These are phyloP conservation scores for Cistogaster globosa DNA, from an alignment of 2,888 invertebrate genomes.

Conservation along the genomic window DNA sequence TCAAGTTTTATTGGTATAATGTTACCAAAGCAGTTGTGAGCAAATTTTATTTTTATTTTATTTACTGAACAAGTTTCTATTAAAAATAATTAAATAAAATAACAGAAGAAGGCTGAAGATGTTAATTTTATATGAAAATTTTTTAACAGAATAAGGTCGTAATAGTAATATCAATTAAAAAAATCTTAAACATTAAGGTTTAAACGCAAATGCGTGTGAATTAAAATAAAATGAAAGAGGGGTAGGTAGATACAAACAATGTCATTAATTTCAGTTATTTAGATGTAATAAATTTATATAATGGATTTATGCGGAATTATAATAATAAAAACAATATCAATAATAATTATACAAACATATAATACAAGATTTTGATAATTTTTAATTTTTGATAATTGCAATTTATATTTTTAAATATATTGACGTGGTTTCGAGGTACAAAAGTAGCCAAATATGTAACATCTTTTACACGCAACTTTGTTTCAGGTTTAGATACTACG, in stretches of 20 bases:
- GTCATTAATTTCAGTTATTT: constrained; percentile 3
- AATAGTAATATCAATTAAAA: no score
- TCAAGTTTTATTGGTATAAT: no score
- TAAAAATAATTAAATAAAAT: no score
- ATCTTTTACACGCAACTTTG: no score
- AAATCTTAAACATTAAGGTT: no score
- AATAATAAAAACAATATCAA: constrained; percentile 22
- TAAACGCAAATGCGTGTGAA: neutral
- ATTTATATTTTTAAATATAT: constrained; percentile 28
- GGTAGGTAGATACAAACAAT: neutral
- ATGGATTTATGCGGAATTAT: constrained; percentile 42
- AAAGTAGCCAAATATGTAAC: constrained; percentile 2
- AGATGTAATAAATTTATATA: constrained; percentile 42
- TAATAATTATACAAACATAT: constrained; percentile 40
- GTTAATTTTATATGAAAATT: no score
- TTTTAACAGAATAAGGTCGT: no score
- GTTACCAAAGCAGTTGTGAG: no score
- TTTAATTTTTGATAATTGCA: constrained; percentile 26
- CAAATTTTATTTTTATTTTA: no score
- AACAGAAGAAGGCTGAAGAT: no score
- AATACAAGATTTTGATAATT: neutral
- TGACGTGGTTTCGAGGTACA: constrained; percentile 11
- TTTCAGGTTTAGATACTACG: no score
- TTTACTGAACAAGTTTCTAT: no score
- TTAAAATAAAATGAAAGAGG: neutral